Evolutionary conservation across 2,888 invertebrate genomes (phyloP).

Genomic region (Rotaria socialis): DNA sequence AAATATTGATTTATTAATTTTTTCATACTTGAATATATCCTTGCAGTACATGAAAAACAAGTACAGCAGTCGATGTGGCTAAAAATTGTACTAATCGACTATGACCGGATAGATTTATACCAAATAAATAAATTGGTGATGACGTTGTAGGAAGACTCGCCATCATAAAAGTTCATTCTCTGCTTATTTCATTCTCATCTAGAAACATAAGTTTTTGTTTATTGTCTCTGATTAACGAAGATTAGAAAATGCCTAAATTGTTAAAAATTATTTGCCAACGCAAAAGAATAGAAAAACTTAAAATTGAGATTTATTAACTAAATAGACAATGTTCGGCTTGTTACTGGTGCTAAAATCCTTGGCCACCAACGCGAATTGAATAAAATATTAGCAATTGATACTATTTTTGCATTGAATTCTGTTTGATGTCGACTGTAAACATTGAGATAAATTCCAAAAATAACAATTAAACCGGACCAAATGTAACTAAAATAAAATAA

Average conservation of each 20-base stretch:
- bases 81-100: constrained; percentile 38
- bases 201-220: background rate
- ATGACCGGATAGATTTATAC: constrained; percentile 40
- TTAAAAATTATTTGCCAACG: no score
- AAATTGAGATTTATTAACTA: background rate
- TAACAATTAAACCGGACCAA: constrained; percentile 82
- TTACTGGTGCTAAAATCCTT: background rate
- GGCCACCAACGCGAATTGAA: constrained; percentile 40
- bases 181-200: background rate
- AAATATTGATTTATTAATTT: background rate
- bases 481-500: background rate
- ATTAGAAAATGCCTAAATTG: no score
- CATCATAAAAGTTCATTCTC: background rate
- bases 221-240: no score
- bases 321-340: background rate
- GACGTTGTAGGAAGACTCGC: background rate
- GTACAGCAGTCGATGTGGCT: constrained; percentile 46
- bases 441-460: constrained; percentile 87
- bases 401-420: background rate
- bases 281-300: no score
- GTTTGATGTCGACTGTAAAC: constrained; percentile 72
- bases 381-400: background rate
- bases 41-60: constrained; percentile 45
- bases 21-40: constrained; percentile 61
- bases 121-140: constrained; percentile 62